phyloP scores from a whole-genome alignment of 2,888 invertebrate species.

The Eristalis pertinax region DNA sequence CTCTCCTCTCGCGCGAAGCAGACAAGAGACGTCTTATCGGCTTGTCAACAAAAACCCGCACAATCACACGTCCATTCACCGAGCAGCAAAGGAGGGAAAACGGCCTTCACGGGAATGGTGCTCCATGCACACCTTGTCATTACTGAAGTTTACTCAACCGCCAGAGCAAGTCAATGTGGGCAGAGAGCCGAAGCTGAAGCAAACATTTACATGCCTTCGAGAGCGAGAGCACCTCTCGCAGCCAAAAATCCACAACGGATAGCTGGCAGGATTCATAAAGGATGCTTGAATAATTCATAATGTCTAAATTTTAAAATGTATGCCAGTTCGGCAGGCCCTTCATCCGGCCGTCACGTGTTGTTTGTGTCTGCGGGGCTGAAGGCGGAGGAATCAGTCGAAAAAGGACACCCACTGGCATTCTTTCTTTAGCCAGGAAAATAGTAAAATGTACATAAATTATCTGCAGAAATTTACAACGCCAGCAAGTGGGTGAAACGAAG shows the following conservation, averaged over 20 bases:
- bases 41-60: conserved; percentile 50
- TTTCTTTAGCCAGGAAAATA: conserved; percentile 41
- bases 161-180: background rate
- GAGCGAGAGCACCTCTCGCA: conserved; percentile 7
- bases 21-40: conserved; percentile 30
- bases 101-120: conserved; percentile 16
- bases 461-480: conserved; percentile 43
- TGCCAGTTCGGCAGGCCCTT: conserved; percentile 63
- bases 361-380: conserved; percentile 28
- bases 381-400: background rate
- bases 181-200: background rate
- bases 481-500: conserved; percentile 30
- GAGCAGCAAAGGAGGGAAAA: conserved; percentile 23
- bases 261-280: conserved; percentile 66
- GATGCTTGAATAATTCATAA: conserved; percentile 70
- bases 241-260: conserved; percentile 56
- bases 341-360: conserved; percentile 32
- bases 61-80: background rate
- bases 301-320: conserved; percentile 71
- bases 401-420: conserved; percentile 52
- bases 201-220: background rate
- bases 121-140: conserved; percentile 62
- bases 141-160: conserved; percentile 62
- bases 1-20: conserved; percentile 13
- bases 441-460: conserved; percentile 70